These are phyloP conservation scores for Turritopsis dohrnii DNA, from an alignment of 30 jellyfish, hydroid and myxozoan species.

Conservation along the genomic window DNA sequence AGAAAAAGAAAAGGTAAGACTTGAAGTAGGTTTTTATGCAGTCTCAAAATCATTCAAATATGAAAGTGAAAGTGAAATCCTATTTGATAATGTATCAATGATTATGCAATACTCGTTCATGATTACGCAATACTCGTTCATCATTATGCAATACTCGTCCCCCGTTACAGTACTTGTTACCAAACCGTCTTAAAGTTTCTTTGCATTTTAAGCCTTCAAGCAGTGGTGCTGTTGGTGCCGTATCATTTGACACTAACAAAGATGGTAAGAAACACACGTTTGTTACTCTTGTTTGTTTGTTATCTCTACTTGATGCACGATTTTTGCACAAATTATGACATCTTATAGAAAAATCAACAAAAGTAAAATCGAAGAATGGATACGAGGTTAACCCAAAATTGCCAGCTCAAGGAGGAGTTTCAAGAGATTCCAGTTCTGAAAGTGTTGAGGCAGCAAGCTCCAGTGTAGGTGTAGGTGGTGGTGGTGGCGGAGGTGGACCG, in stretches of 20 bases:
- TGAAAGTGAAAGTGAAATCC: too few species aligned
- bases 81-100: too few species aligned
- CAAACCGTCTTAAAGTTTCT: too few species aligned
- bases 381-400: slow-evolving; percentile 31
- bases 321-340: neutral
- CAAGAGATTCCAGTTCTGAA: slow-evolving; percentile 6
- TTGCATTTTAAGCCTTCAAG: neutral
- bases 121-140: too few species aligned
- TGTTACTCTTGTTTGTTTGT: too few species aligned
- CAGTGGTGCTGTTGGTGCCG: too few species aligned
- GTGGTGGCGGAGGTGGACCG: slow-evolving; percentile 59
- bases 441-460: slow-evolving; percentile 33
- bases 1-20: slow-evolving; percentile 3
- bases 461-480: slow-evolving; percentile 48
- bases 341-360: neutral
- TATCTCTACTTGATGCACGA: neutral
- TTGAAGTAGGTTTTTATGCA: neutral
- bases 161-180: too few species aligned
- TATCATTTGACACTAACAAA: neutral
- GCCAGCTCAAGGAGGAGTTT: slow-evolving; percentile 1
- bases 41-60: too few species aligned
- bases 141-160: too few species aligned
- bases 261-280: neutral
- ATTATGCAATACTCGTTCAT: too few species aligned
- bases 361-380: slow-evolving; percentile 20